Evolutionary conservation across 1,140 invertebrate species (phyloP).

Genomic region (Cydia fagiglandana): DNA sequence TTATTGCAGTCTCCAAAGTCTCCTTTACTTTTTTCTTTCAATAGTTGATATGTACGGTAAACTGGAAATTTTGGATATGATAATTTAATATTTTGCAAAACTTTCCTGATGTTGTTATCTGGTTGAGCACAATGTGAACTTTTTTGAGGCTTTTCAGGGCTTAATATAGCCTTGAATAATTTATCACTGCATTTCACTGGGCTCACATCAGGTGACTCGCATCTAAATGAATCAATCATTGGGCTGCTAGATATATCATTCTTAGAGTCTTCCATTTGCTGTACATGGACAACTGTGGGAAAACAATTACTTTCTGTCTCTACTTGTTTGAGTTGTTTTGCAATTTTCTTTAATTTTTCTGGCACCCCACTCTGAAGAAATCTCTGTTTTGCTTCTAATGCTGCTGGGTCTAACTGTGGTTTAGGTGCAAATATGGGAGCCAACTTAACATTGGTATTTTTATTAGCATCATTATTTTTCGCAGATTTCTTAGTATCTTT

Average conservation of each 20-base stretch:
- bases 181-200: constrained; percentile 18
- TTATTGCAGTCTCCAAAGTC: constrained; percentile 51
- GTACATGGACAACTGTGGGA: constrained; percentile 78
- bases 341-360: constrained; percentile 77
- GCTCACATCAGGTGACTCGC: constrained; percentile 15
- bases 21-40: constrained; percentile 71
- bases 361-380: constrained; percentile 82
- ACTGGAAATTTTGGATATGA: constrained; percentile 79
- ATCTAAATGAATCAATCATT: not conserved
- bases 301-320: constrained; percentile 69
- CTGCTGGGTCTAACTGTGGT: constrained; percentile 74
- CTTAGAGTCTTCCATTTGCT: constrained; percentile 57
- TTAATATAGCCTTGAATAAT: constrained; percentile 32
- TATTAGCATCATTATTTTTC: constrained; percentile 38
- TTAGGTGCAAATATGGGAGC: constrained; percentile 83
- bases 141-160: constrained; percentile 43
- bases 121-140: constrained; percentile 31
- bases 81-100: constrained; percentile 73
- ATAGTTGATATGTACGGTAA: constrained; percentile 74
- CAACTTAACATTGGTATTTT: constrained; percentile 63
- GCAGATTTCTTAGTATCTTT: constrained; percentile 42
- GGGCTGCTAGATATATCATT: not conserved
- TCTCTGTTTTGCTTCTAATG: constrained; percentile 80
- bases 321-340: constrained; percentile 66
- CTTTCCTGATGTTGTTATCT: constrained; percentile 43